Evolutionary conservation across 2,888 invertebrate genomes (phyloP).

Genomic region (Synanthedon andrenaeformis): DNA sequence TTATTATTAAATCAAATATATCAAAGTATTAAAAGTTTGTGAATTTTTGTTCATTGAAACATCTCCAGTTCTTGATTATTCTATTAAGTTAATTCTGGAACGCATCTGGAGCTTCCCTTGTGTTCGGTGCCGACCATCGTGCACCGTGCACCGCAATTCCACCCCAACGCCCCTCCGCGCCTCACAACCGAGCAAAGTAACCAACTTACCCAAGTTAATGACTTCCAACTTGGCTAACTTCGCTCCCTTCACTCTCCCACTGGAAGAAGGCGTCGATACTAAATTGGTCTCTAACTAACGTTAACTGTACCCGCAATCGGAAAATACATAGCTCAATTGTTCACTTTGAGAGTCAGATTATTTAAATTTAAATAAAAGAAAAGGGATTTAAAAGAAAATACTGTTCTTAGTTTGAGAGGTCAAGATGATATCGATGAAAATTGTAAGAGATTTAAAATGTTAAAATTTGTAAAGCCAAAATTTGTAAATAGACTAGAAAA

Average conservation of each 20-base stretch:
- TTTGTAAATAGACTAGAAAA: no score
- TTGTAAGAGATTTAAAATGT: no score
- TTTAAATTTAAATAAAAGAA: no score
- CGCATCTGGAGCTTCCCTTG: conserved; percentile 24
- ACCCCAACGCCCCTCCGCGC: neutral
- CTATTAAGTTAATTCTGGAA: conserved; percentile 30
- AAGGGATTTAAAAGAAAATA: no score
- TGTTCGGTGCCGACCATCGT: conserved; percentile 11
- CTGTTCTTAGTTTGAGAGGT: no score
- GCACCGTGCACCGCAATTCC: conserved; percentile 15
- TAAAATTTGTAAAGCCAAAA: no score
- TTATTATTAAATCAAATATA: no score
- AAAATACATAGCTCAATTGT: neutral
- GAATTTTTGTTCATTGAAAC: neutral
- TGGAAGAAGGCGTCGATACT: conserved; percentile 18
- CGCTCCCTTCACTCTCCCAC: conserved; percentile 11
- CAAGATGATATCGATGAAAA: no score
- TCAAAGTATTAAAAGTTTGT: no score
- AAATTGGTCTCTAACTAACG: conserved; percentile 32
- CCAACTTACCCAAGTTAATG: conserved; percentile 46
- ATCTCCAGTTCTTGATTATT: conserved; percentile 24
- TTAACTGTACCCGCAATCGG: conserved; percentile 31
- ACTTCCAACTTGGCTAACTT: conserved; percentile 31
- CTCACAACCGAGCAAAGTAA: conserved; percentile 19
- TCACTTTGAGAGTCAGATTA: neutral